phyloP scores from a whole-genome alignment of 1,140 invertebrate species.

The Zaprionus davidi region DNA sequence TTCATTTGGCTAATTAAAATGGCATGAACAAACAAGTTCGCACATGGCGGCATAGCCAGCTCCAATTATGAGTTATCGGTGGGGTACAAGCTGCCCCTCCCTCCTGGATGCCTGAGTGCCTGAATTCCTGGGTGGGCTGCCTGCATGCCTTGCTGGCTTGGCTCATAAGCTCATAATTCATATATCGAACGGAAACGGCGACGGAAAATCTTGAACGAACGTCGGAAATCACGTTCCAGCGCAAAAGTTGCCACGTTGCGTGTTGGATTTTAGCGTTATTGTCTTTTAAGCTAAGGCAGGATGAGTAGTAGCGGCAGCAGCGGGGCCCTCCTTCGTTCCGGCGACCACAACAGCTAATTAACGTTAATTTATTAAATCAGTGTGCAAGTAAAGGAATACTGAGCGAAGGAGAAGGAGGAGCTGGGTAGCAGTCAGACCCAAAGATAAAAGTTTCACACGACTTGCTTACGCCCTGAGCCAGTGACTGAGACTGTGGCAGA shows the following conservation, averaged over 20 bases:
- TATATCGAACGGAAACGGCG: conserved; percentile 58
- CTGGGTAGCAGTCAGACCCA: conserved; percentile 37
- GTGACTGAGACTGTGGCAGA: not conserved
- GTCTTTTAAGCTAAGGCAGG: conserved; percentile 79
- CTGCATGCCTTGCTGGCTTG: conserved; percentile 18
- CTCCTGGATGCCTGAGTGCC: not conserved
- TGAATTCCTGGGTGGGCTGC: not conserved
- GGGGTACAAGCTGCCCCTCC: conserved; percentile 47
- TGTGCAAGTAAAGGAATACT: conserved; percentile 79
- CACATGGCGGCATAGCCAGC: conserved; percentile 27
- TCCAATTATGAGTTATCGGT: conserved; percentile 62
- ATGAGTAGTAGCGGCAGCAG: conserved; percentile 16
- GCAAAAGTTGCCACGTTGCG: conserved; percentile 71
- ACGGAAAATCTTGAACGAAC: conserved; percentile 62
- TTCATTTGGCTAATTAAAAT: conserved; percentile 76
- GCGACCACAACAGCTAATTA: conserved; percentile 83
- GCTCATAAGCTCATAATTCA: conserved; percentile 69
- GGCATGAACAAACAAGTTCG: conserved; percentile 64
- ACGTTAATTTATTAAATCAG: conserved; percentile 84
- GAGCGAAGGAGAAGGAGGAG: conserved; percentile 1
- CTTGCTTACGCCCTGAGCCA: conserved; percentile 45
- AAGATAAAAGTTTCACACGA: conserved; percentile 81
- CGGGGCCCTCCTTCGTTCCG: conserved; percentile 4
- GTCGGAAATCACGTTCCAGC: conserved; percentile 73
- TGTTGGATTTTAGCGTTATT: conserved; percentile 74